Percentiles rank a stretch among this genome's conserved stretches.
Conservation (phyloP, 2,113 vertebrate species). For the Scortum barcoo region DNA sequence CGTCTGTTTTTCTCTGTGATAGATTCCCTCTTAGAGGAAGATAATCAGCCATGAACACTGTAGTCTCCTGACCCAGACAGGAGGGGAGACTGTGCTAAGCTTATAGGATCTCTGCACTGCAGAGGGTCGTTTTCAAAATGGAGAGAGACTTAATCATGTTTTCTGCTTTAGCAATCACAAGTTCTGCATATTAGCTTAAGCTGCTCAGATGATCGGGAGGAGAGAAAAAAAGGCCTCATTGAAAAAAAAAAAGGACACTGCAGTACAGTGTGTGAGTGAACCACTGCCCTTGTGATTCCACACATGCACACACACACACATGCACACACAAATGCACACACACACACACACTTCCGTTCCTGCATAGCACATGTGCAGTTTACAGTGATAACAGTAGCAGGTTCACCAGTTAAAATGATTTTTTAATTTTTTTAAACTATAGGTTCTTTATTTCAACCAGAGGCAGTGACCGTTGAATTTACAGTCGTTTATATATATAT, state of each 20-base stretch:
- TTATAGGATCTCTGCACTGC: constrained; percentile 46
- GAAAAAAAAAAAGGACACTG: constrained; percentile 9
- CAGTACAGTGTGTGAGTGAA: constrained; percentile 36
- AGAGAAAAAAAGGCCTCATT: constrained; percentile 24
- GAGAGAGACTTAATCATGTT: constrained; percentile 74
- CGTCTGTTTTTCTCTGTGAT: constrained; percentile 8
- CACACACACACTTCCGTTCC: neutral
- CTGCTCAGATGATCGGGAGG: constrained; percentile 72
- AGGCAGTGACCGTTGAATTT: too few species aligned
- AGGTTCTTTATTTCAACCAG: neutral
- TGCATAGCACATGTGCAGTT: too few species aligned
- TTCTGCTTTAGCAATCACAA: constrained; percentile 79
- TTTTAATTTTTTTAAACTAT: neutral
- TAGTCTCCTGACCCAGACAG: constrained; percentile 69
- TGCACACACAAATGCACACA: neutral
- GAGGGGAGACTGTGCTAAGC: constrained; percentile 46
- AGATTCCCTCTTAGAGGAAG: constrained; percentile 39
- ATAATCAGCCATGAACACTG: constrained; percentile 49
- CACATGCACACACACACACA: neutral
- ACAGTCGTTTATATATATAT: too few species aligned
- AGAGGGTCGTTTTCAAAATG: constrained; percentile 60
- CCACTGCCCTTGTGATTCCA: constrained; percentile 39
- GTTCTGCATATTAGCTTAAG: constrained; percentile 80
- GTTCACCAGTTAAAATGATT: neutral
- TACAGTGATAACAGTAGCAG: neutral